A percentile compares a stretch with the other conserved stretches of the same genome.
Conservation (phyloP, 2,113 vertebrate genomes). For the Corythornis vintsioides region DNA sequence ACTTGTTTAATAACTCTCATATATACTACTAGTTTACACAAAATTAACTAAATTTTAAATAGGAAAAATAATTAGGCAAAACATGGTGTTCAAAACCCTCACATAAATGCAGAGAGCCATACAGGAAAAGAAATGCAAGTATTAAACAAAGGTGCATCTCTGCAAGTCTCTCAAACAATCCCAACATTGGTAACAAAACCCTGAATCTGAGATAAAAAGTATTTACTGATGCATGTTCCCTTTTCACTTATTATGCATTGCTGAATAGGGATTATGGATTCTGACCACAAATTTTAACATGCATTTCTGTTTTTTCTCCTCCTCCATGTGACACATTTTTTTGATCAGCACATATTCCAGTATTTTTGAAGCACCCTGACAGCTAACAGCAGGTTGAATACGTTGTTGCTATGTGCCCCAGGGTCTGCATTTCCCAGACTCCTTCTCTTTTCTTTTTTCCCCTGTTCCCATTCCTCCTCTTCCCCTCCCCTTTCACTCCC, state of each 20-base stretch:
- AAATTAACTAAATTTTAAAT: neutral
- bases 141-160: neutral
- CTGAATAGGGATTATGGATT: slow-evolving; percentile 5
- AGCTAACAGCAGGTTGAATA: slow-evolving; percentile 36
- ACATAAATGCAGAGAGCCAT: neutral
- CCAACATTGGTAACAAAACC: neutral
- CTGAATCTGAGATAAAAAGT: neutral
- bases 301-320: neutral
- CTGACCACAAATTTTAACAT: slow-evolving; percentile 3
- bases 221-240: neutral
- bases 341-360: slow-evolving; percentile 36
- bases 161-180: neutral
- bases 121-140: neutral
- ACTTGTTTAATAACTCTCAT: neutral
- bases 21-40: neutral
- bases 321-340: slow-evolving; percentile 8
- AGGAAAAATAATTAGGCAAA: neutral
- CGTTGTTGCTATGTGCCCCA: slow-evolving; percentile 32
- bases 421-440: slow-evolving; percentile 17
- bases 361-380: slow-evolving; percentile 24
- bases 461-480: neutral
- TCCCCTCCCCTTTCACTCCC: neutral
- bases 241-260: neutral
- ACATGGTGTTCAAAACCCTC: neutral
- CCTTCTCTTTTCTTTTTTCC: neutral